A percentile compares a stretch with the other conserved stretches of the same genome.
Evolutionary conservation across 2,888 invertebrate genomes (phyloP).

Genomic region (Clepsis dumicolana): DNA sequence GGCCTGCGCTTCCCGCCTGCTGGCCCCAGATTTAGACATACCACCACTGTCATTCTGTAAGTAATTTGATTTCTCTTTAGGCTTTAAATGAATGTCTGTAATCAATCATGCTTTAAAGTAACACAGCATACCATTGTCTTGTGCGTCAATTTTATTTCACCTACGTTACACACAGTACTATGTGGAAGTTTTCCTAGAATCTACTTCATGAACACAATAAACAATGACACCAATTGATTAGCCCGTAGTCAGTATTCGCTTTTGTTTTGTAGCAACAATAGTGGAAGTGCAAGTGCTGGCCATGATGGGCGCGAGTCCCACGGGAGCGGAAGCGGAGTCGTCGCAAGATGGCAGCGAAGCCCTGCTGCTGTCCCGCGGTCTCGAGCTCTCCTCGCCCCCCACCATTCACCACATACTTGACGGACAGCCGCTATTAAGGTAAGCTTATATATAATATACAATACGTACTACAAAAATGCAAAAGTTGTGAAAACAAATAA

Average conservation of each 20-base stretch:
- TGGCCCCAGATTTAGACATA: slow-evolving; percentile 85
- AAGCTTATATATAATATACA: no score
- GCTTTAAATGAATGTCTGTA: not conserved
- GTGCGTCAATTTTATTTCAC: no score
- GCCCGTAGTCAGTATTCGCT: slow-evolving; percentile 8
- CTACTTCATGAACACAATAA: not conserved
- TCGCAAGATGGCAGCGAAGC: slow-evolving; percentile 86
- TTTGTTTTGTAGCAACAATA: slow-evolving; percentile 61
- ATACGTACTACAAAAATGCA: no score
- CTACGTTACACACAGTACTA: not conserved
- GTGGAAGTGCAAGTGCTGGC: slow-evolving; percentile 70
- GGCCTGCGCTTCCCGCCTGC: slow-evolving; percentile 95
- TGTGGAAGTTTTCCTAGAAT: not conserved
- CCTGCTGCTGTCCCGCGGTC: slow-evolving; percentile 93
- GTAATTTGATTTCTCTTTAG: slow-evolving; percentile 46
- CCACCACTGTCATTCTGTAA: slow-evolving; percentile 71
- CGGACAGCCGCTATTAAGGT: slow-evolving; percentile 87
- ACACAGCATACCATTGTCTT: no score
- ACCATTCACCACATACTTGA: slow-evolving; percentile 96
- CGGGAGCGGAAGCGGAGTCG: slow-evolving; percentile 55
- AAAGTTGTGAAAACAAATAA: no score
- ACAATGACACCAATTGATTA: not conserved
- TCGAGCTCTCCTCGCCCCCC: slow-evolving; percentile 94
- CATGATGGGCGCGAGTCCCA: slow-evolving; percentile 55
- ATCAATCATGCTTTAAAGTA: not conserved